phyloP scores from a whole-genome alignment of 2,888 invertebrate species.

The Nomada lathburiana region DNA sequence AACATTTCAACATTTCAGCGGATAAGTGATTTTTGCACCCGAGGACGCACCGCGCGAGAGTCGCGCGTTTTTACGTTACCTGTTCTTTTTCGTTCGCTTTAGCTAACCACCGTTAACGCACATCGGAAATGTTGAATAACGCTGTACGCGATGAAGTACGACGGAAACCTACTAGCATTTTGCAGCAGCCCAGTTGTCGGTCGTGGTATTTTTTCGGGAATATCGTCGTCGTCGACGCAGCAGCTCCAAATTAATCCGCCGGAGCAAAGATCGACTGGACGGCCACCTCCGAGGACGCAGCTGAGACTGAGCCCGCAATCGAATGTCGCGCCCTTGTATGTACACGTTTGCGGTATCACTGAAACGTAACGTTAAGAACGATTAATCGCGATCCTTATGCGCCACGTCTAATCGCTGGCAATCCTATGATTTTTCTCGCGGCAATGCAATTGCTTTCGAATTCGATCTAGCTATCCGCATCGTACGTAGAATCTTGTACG shows the following conservation, averaged over 20 bases:
- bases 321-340: conserved; percentile 93
- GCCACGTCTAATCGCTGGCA: too few species aligned
- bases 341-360: conserved; percentile 96
- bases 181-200: conserved; percentile 87
- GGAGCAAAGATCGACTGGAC: conserved; percentile 95
- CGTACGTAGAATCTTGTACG: not conserved
- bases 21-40: too few species aligned
- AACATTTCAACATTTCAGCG: too few species aligned
- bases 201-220: conserved; percentile 81
- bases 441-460: not conserved
- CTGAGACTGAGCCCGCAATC: conserved; percentile 96
- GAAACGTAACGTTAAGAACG: conserved; percentile 72
- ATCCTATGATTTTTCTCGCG: not conserved
- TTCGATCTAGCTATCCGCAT: not conserved
- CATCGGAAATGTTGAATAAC: too few species aligned
- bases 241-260: conserved; percentile 98
- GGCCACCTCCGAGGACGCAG: conserved; percentile 94
- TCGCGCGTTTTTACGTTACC: not conserved
- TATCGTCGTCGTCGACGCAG: conserved; percentile 91
- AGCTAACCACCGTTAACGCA: not conserved
- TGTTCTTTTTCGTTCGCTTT: not conserved
- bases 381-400: not conserved
- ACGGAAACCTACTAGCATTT: conserved; percentile 92
- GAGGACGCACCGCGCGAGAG: not conserved
- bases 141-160: too few species aligned